phyloP scores from a whole-genome alignment of 92 coral and sea anemone species.

The Epizoanthus illoricatus region DNA sequence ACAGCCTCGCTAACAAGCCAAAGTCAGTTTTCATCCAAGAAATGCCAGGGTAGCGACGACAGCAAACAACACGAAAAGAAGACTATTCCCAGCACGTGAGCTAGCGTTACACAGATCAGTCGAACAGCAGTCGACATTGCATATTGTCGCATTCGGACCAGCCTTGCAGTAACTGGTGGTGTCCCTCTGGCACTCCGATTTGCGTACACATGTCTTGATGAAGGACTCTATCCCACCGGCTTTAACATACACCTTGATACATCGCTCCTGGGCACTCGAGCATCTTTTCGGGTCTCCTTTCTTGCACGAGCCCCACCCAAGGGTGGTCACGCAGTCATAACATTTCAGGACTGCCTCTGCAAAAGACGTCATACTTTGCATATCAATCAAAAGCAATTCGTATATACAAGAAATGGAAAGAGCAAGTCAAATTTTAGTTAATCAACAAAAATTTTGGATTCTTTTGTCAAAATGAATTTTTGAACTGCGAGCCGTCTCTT shows the following conservation, averaged over 20 bases:
- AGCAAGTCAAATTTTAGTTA: no score
- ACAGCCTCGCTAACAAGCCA: not conserved
- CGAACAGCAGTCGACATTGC: slow-evolving; percentile 31
- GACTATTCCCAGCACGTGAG: slow-evolving; percentile 18
- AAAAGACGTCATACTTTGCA: not conserved
- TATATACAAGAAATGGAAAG: no score
- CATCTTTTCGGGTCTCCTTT: not conserved
- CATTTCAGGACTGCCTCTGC: slow-evolving; percentile 25
- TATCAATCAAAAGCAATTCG: no score
- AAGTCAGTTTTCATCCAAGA: not conserved
- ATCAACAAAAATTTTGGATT: no score
- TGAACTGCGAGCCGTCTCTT: no score
- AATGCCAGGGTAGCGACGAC: not conserved
- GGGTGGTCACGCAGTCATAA: slow-evolving; percentile 21
- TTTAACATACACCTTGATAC: slow-evolving; percentile 11
- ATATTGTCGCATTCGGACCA: not conserved
- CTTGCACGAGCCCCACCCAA: slow-evolving; percentile 32
- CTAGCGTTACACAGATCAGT: slow-evolving; percentile 22
- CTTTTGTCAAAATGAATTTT: no score
- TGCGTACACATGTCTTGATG: slow-evolving; percentile 34
- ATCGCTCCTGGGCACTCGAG: slow-evolving; percentile 11
- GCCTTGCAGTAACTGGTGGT: slow-evolving; percentile 8
- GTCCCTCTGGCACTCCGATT: not conserved
- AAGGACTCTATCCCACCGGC: slow-evolving; percentile 3
- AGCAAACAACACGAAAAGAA: not conserved